phyloP scores from a whole-genome alignment of 2,888 invertebrate genomes.

The Epinotia ramella region DNA sequence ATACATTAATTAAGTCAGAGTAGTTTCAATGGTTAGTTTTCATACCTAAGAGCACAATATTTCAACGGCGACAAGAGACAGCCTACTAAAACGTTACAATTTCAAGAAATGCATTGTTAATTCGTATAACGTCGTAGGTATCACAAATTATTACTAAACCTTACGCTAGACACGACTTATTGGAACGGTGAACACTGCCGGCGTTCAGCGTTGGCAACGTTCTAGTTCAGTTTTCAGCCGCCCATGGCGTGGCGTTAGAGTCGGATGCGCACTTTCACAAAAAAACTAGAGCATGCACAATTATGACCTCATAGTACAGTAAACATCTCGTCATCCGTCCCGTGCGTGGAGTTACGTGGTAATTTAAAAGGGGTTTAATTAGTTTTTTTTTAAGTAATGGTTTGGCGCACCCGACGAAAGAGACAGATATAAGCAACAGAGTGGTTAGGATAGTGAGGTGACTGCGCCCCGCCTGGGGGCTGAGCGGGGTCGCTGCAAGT shows the following conservation, averaged over 20 bases:
- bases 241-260: constrained; percentile 2
- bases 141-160: constrained; percentile 20
- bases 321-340: background rate
- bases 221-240: constrained; percentile 5
- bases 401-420: constrained; percentile 2
- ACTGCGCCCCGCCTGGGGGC: constrained; percentile 38
- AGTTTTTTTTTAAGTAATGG: background rate
- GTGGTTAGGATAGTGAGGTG: constrained; percentile 42
- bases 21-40: constrained; percentile 3
- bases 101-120: constrained; percentile 31
- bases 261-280: background rate
- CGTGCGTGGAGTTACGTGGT: background rate
- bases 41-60: constrained; percentile 3
- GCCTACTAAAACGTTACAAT: background rate
- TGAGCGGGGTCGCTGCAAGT: constrained; percentile 2
- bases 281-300: background rate
- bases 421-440: constrained; percentile 43
- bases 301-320: background rate
- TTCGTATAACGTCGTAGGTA: constrained; percentile 23
- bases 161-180: constrained; percentile 1
- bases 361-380: background rate
- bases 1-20: constrained; percentile 1
- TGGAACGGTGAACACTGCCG: background rate
- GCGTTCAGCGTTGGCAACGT: constrained; percentile 3
- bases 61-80: constrained; percentile 2